Conservation (phyloP, 2,113 vertebrate species). For the Oryzias curvinotus region DNA sequence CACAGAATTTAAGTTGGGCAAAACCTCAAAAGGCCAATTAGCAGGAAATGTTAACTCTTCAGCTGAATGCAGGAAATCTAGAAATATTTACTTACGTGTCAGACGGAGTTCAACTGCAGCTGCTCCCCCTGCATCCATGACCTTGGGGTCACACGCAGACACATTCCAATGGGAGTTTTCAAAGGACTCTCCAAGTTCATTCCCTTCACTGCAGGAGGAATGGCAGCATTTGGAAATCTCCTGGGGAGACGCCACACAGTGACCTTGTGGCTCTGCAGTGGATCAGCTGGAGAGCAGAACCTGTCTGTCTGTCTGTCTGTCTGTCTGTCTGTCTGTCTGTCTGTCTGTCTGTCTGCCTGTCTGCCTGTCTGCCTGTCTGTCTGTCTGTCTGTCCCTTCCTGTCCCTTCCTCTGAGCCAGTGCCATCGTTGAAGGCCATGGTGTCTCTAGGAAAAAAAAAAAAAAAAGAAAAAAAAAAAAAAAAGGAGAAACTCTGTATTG, state of each 20-base stretch:
- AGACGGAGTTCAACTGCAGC: conserved; percentile 9
- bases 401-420: conserved; percentile 27
- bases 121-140: conserved; percentile 22
- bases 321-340: no score
- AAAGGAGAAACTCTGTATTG: no score
- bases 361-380: no score
- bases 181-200: conserved; percentile 58
- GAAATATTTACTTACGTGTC: conserved; percentile 12
- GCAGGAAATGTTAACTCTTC: no score
- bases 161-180: conserved; percentile 38
- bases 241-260: conserved; percentile 48
- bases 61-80: not conserved
- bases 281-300: conserved; percentile 33
- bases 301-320: conserved; percentile 12
- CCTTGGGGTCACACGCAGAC: conserved; percentile 28
- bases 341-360: no score
- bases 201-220: conserved; percentile 51
- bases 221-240: conserved; percentile 46
- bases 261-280: conserved; percentile 36
- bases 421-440: conserved; percentile 33
- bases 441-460: conserved; percentile 47
- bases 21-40: no score
- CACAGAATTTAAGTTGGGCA: no score
- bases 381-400: no score
- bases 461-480: no score